Base-by-base conservation (phyloP, 2,888 invertebrate genomes). In the Lapara coniferarum region DNA sequence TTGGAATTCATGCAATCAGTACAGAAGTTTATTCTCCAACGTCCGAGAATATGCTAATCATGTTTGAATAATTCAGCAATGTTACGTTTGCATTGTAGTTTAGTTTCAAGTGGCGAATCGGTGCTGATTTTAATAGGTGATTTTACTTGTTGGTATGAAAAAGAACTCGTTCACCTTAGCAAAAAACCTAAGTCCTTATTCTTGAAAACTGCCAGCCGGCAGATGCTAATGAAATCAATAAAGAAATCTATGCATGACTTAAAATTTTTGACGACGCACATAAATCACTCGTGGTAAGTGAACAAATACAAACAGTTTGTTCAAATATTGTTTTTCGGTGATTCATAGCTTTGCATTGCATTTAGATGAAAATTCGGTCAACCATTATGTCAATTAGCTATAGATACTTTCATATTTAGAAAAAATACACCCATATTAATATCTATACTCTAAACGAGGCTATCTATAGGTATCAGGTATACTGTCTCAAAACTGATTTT, bases 1-100 rank as follows among this genome's bases (percentile, higher is more conserved):
- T 37, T 63, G 46, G 16, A 63, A 63, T 63, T 19, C 25, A 63
- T 19, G 49, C 63, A 63, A 63, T 49, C 63, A 63, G 63, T 49
- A 63, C 49, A 46, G 19, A 63, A 63, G 46, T 63, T 63, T 63
- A 63, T 49, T 63, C 63, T 49, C 63, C 46, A 13, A 13, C 49
- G 19, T 16, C 16, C 49, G 63, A 49, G 63, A 59, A 46, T 63
- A 63, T 63, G 63, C 63, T 49, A 63, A 63, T 63, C 46, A 19
- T 5, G 49, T 63, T 63, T 63, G 49, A 63, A 63, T 59, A 59
- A 59, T 63, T 46, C 49, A 19, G 7, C 6, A 19, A 19, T 46
- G 46, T 12, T 25, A 46, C 63, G 19, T 63, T 59, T 16, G 25
- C 19, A 63, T 63, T 25, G 63, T 63, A 63, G 63, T 63, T 7